Evolutionary conservation across 2,113 vertebrate genomes (phyloP).

Genomic region (Myotis yumanensis): DNA sequence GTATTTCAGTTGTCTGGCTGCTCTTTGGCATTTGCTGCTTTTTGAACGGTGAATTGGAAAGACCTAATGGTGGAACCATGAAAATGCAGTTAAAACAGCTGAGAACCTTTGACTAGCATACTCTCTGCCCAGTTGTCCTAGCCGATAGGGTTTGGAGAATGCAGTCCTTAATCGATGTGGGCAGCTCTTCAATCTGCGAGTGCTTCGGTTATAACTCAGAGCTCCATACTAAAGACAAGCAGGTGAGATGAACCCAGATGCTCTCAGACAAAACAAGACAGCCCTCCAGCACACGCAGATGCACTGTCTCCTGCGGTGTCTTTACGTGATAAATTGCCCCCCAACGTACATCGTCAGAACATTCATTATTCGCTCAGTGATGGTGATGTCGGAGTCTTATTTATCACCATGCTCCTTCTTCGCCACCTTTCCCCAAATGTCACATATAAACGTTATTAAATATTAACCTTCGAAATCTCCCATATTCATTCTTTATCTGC

Average conservation of each 20-base stretch:
- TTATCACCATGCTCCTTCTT: neutral
- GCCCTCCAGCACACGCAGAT: neutral
- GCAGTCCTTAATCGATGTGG: neutral
- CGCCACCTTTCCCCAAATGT: neutral
- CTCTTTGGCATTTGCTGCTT: neutral
- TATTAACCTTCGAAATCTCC: neutral
- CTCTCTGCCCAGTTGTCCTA: neutral
- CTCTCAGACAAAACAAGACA: neutral
- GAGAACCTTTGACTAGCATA: neutral
- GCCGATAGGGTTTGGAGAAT: neutral
- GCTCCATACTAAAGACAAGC: neutral
- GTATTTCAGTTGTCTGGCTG: no score
- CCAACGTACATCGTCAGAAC: neutral
- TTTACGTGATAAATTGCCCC: neutral
- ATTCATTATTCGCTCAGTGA: neutral
- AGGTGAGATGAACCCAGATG: neutral
- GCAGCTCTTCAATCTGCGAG: neutral
- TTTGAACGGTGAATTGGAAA: neutral
- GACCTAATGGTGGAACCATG: neutral
- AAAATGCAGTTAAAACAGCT: neutral
- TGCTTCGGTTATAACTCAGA: neutral
- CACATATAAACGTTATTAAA: slow-evolving; percentile 19
- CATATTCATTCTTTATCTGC: neutral
- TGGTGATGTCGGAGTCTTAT: neutral
- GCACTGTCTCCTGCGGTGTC: neutral